Evolutionary conservation across 2,113 vertebrate genomes (phyloP).

Genomic region (Cariama cristata): DNA sequence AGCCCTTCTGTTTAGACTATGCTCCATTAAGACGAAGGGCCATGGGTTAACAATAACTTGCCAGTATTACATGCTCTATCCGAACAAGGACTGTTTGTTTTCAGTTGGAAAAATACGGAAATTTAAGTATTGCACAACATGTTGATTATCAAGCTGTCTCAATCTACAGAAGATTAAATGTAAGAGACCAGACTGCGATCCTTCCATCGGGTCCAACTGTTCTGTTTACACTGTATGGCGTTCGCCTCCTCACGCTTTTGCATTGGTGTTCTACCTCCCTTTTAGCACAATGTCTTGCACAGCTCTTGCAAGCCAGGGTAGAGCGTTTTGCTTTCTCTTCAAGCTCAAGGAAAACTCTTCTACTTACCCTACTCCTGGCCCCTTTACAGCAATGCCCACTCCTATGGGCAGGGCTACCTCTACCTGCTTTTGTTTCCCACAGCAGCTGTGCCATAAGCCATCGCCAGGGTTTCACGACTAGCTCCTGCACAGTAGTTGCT

Average conservation of each 20-base stretch:
- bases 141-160: slow-evolving; percentile 35
- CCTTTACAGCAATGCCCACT: not conserved
- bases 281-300: not conserved
- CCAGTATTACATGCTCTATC: slow-evolving; percentile 19
- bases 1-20: slow-evolving; percentile 37
- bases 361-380: not conserved
- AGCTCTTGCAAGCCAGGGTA: not conserved
- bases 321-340: rapidly evolving
- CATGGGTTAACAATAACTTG: slow-evolving; percentile 51
- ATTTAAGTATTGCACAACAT: slow-evolving; percentile 50
- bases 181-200: not conserved
- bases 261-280: not conserved
- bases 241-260: not conserved
- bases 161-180: slow-evolving; percentile 14
- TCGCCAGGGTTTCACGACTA: not conserved
- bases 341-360: not conserved
- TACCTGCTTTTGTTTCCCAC: not conserved
- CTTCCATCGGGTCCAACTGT: not conserved
- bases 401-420: not conserved
- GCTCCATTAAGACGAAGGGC: slow-evolving; percentile 28
- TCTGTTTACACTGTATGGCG: not conserved
- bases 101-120: slow-evolving; percentile 16
- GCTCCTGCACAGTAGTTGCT: not conserved
- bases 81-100: slow-evolving; percentile 56
- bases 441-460: not conserved